phyloP scores from a whole-genome alignment of 2,797 vertebrate species.

The Coluber constrictor region DNA sequence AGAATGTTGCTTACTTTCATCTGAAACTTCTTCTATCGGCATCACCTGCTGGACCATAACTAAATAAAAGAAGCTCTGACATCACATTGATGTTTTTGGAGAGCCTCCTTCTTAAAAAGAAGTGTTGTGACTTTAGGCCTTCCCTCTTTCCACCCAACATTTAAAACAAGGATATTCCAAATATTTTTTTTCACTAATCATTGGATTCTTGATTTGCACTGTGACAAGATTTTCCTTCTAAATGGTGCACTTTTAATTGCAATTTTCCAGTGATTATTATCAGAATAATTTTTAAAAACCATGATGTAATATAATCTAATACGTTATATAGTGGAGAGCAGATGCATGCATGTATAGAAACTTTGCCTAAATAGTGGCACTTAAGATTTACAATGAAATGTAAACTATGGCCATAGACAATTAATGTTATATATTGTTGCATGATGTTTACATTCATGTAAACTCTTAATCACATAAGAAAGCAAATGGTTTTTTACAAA shows the following conservation, averaged over 20 bases:
- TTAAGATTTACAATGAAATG: neutral
- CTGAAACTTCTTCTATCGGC: neutral
- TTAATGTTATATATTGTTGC: neutral
- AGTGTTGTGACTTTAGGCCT: neutral
- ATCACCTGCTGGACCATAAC: neutral
- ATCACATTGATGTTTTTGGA: neutral
- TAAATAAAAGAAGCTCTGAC: neutral
- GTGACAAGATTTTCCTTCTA: neutral
- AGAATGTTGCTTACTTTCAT: neutral
- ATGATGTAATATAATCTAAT: neutral
- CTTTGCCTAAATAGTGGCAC: neutral
- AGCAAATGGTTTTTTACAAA: conserved; percentile 5
- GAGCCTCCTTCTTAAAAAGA: neutral
- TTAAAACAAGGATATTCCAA: neutral
- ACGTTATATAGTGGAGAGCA: neutral
- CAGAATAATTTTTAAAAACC: neutral
- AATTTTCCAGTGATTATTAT: neutral
- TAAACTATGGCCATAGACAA: neutral
- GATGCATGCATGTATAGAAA: neutral
- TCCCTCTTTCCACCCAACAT: fast-evolving
- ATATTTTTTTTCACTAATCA: neutral
- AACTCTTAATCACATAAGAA: neutral
- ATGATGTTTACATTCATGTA: neutral
- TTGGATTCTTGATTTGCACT: neutral
- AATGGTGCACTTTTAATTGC: fast-evolving